phyloP scores from a whole-genome alignment of 2,888 invertebrate species.

The Ametastegia equiseti region DNA sequence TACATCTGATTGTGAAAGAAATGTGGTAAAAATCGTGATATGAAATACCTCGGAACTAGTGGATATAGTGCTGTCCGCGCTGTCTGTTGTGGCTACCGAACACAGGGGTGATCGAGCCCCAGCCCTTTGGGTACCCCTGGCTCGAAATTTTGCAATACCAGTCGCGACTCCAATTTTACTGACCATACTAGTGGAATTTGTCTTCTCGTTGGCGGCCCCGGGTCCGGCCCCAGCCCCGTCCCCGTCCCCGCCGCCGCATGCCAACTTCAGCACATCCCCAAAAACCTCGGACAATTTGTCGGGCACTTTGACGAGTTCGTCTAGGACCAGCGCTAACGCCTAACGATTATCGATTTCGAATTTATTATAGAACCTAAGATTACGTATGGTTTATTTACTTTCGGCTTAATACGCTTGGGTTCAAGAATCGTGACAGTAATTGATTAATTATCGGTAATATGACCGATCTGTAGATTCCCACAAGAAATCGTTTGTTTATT shows the following conservation, averaged over 20 bases:
- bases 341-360: conserved; percentile 23
- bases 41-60: conserved; percentile 69
- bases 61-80: conserved; percentile 68
- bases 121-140: conserved; percentile 66
- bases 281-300: conserved; percentile 73
- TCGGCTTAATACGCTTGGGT: background rate
- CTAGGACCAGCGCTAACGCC: conserved; percentile 65
- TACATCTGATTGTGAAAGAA: background rate
- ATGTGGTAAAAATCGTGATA: background rate
- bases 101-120: conserved; percentile 67
- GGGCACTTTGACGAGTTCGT: conserved; percentile 73
- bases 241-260: conserved; percentile 65
- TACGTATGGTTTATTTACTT: background rate
- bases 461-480: background rate
- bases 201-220: conserved; percentile 56
- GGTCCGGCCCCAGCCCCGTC: conserved; percentile 56
- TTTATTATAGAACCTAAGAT: conserved; percentile 18
- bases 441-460: background rate
- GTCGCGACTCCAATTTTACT: conserved; percentile 68
- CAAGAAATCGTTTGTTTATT: too few species aligned
- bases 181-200: conserved; percentile 55
- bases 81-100: conserved; percentile 67
- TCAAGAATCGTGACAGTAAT: background rate
- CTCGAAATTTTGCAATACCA: conserved; percentile 69
- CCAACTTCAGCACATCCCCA: conserved; percentile 73